phyloP scores from a whole-genome alignment of 2,888 invertebrate genomes.

The Synergus itoensis region DNA sequence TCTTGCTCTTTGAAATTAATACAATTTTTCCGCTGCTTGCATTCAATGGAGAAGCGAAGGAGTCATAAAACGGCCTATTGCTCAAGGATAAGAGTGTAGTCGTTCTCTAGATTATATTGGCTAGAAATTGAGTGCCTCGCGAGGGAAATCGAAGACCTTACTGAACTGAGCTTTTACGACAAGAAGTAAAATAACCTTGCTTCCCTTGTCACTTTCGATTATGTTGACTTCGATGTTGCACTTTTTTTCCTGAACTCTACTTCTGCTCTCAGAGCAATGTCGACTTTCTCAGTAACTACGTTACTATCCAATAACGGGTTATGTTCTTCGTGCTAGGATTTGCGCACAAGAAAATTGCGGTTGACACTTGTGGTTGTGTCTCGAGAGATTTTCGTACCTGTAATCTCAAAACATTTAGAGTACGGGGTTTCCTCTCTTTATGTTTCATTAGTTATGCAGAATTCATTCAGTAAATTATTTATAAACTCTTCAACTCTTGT shows the following conservation, averaged over 20 bases:
- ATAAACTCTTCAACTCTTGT: neutral
- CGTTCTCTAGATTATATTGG: conserved; percentile 27
- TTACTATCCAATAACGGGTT: conserved; percentile 38
- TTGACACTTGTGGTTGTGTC: conserved; percentile 48
- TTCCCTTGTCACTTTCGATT: conserved; percentile 33
- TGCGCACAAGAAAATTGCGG: conserved; percentile 52
- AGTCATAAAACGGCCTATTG: conserved; percentile 34
- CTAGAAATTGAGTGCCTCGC: conserved; percentile 33
- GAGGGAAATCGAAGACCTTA: conserved; percentile 37
- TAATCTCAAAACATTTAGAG: conserved; percentile 27
- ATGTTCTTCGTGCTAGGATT: conserved; percentile 24
- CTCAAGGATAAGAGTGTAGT: conserved; percentile 22
- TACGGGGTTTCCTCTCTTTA: neutral
- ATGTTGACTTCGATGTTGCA: conserved; percentile 36
- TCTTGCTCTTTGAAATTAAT: conserved; percentile 23
- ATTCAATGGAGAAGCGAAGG: conserved; percentile 23
- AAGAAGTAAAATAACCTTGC: conserved; percentile 18
- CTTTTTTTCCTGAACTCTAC: conserved; percentile 20
- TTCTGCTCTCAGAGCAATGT: conserved; percentile 18
- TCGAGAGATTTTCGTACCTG: conserved; percentile 44
- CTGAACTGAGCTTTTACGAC: conserved; percentile 23
- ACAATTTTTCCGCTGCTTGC: conserved; percentile 28
- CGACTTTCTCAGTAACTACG: conserved; percentile 10
- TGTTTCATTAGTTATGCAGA: neutral
- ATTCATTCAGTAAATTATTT: neutral